A percentile compares a stretch with the other conserved stretches of the same genome.
Conservation (phyloP, 2,888 invertebrate genomes). For the Zygaena filipendulae region DNA sequence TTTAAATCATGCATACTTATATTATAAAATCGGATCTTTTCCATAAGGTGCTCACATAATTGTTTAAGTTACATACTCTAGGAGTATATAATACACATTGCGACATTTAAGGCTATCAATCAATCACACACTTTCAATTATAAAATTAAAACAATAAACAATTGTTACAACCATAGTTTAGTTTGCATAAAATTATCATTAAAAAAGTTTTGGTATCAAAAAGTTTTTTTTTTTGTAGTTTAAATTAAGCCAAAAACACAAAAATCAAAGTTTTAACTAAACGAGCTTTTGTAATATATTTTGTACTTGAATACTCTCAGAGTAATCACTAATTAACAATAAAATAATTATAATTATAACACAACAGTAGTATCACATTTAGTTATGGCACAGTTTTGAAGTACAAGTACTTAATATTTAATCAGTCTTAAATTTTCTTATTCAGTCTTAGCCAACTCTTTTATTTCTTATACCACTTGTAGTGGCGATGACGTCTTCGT, state of each 20-base stretch:
- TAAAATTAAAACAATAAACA: too few relatives aligned
- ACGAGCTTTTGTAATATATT: background rate
- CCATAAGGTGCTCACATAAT: background rate
- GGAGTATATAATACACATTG: background rate
- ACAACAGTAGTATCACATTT: too few relatives aligned
- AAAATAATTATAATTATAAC: conserved; percentile 1
- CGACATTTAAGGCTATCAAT: too few relatives aligned
- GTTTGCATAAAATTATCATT: too few relatives aligned
- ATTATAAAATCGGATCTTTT: conserved; percentile 1
- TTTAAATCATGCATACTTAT: conserved; percentile 1
- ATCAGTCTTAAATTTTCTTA: conserved; percentile 1
- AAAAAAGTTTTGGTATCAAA: too few relatives aligned
- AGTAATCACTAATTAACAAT: too few relatives aligned
- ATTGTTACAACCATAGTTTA: too few relatives aligned
- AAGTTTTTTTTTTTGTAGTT: background rate
- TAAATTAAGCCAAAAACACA: background rate
- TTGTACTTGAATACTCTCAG: too few relatives aligned
- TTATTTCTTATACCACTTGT: background rate
- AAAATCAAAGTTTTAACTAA: conserved; percentile 2
- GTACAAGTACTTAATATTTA: too few relatives aligned
- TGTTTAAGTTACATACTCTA: conserved; percentile 1
- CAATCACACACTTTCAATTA: too few relatives aligned
- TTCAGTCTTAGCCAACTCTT: background rate
- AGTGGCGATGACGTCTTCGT: conserved; percentile 2
- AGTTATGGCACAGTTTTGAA: too few relatives aligned